Evolutionary conservation across 2,888 invertebrate species (phyloP).

Genomic region (Asteroscopus sphinx): DNA sequence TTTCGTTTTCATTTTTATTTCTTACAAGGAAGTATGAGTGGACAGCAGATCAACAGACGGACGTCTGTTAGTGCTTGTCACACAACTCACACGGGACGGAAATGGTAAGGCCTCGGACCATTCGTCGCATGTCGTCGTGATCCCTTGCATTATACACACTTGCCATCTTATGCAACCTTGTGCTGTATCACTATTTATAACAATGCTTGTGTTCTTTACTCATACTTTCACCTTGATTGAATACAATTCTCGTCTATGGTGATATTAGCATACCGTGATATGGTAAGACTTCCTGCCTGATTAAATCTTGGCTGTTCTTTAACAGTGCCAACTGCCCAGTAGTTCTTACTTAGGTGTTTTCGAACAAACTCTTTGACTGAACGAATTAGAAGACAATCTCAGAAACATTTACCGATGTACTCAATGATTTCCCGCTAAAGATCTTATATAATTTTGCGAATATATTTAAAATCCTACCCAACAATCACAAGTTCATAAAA

Average conservation of each 20-base stretch:
- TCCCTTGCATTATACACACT: slow-evolving; percentile 32
- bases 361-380: too few species aligned
- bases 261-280: slow-evolving; percentile 19
- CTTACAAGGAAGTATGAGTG: slow-evolving; percentile 21
- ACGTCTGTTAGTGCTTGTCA: slow-evolving; percentile 52
- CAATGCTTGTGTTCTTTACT: slow-evolving; percentile 18
- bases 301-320: neutral
- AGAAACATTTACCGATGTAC: too few species aligned
- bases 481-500: too few species aligned
- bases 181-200: slow-evolving; percentile 23
- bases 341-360: neutral
- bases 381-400: too few species aligned
- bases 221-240: slow-evolving; percentile 40
- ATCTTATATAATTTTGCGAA: too few species aligned
- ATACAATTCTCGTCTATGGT: slow-evolving; percentile 11
- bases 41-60: slow-evolving; percentile 46
- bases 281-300: neutral
- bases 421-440: too few species aligned
- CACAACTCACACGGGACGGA: slow-evolving; percentile 57
- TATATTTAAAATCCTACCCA: too few species aligned
- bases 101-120: slow-evolving; percentile 40
- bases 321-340: too few species aligned
- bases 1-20: neutral
- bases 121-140: slow-evolving; percentile 31
- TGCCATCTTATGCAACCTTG: slow-evolving; percentile 41